A percentile compares a stretch with the other conserved stretches of the same genome.
phyloP scores from a whole-genome alignment of 2,113 vertebrate genomes.

The Dissostichus mawsoni region DNA sequence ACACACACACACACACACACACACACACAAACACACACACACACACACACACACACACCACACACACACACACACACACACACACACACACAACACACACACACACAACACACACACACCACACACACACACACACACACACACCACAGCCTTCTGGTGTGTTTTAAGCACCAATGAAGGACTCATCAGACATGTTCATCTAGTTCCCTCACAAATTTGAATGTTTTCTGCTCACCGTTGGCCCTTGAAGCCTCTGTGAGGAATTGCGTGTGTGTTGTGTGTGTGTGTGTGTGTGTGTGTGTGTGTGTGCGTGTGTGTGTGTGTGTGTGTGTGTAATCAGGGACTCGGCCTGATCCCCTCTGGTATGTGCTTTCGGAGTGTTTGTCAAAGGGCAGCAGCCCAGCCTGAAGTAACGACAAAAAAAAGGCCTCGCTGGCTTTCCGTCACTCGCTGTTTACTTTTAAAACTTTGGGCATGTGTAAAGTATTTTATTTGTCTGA shows the following conservation, averaged over 20 bases:
- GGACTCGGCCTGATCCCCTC: conserved; percentile 78
- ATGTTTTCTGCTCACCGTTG: conserved; percentile 68
- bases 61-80: background rate
- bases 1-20: conserved; percentile 13
- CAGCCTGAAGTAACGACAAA: conserved; percentile 65
- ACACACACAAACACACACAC: too few relatives aligned
- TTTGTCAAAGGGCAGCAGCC: conserved; percentile 80
- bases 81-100: conserved; percentile 14
- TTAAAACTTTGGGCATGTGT: background rate
- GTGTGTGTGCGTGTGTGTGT: conserved; percentile 49
- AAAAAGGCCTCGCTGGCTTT: conserved; percentile 44
- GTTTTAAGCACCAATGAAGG: conserved; percentile 76
- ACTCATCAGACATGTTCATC: conserved; percentile 79
- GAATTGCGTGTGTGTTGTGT: conserved; percentile 39
- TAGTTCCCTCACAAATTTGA: conserved; percentile 72
- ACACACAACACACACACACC: too few relatives aligned
- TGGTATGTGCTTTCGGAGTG: conserved; percentile 78
- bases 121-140: too few relatives aligned
- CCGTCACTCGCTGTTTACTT: background rate
- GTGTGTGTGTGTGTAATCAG: conserved; percentile 67
- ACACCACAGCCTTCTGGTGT: conserved; percentile 56
- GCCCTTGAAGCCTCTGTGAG: conserved; percentile 59
- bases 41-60: too few relatives aligned
- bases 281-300: conserved; percentile 45
- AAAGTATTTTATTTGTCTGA: conserved; percentile 12